Conservation (phyloP, 1,140 invertebrate species). For the Dufourea novaeangliae region DNA sequence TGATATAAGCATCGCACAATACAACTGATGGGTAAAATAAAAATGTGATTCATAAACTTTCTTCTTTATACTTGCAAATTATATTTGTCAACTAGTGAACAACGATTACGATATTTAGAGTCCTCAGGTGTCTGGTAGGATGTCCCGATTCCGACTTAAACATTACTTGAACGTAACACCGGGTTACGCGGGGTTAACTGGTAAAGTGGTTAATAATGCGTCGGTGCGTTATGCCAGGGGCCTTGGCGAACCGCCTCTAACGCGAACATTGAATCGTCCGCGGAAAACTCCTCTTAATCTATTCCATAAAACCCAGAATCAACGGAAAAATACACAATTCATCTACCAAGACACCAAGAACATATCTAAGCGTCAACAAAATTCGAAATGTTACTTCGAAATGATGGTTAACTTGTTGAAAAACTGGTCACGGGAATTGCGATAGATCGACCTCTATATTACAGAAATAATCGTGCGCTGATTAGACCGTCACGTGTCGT, state of each 20-base stretch:
- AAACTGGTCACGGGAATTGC: too few species aligned
- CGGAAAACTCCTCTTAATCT: slow-evolving; percentile 7
- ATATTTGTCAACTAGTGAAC: too few species aligned
- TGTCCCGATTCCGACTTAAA: slow-evolving; percentile 11
- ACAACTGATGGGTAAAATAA: too few species aligned
- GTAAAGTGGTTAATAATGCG: slow-evolving; percentile 49
- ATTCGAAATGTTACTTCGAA: too few species aligned
- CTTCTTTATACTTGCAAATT: too few species aligned
- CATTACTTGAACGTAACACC: slow-evolving; percentile 37
- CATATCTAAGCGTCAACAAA: too few species aligned
- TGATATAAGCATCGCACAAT: too few species aligned
- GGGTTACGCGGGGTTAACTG: slow-evolving; percentile 46
- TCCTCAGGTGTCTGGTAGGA: not conserved
- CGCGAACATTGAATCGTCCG: slow-evolving; percentile 18
- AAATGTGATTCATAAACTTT: too few species aligned
- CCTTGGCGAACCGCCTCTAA: slow-evolving; percentile 27
- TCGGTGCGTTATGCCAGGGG: slow-evolving; percentile 31
- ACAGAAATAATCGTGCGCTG: slow-evolving; percentile 60
- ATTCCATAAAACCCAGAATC: not conserved
- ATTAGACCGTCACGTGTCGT: slow-evolving; percentile 56
- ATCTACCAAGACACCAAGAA: too few species aligned
- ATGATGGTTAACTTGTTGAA: too few species aligned
- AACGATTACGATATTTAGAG: not conserved
- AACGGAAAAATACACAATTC: too few species aligned
- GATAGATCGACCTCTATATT: not conserved